Conservation (phyloP, 1,140 invertebrate genomes). For the Drosophila suzukii region DNA sequence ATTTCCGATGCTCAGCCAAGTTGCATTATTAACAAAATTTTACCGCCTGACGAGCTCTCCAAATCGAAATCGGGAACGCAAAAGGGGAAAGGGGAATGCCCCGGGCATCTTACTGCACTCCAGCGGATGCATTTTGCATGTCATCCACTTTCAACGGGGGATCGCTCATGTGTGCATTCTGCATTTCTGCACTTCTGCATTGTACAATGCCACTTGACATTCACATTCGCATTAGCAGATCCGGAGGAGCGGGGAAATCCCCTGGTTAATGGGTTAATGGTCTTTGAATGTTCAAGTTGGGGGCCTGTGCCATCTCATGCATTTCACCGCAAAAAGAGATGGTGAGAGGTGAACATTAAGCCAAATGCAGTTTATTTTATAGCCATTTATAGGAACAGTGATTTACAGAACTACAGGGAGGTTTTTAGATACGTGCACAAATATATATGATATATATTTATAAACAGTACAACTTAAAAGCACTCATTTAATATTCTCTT, state of each 20-base stretch:
- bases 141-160: slow-evolving; percentile 41
- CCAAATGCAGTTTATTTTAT: background rate
- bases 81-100: slow-evolving; percentile 7
- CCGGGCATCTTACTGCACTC: slow-evolving; percentile 61
- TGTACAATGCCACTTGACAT: slow-evolving; percentile 68
- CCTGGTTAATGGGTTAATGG: slow-evolving; percentile 42
- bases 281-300: slow-evolving; percentile 35
- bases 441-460: no score
- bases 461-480: background rate
- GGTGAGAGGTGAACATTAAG: background rate
- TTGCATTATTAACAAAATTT: slow-evolving; percentile 55
- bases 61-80: slow-evolving; percentile 8
- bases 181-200: slow-evolving; percentile 25
- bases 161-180: slow-evolving; percentile 64
- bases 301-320: slow-evolving; percentile 14
- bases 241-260: slow-evolving; percentile 1
- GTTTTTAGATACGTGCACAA: background rate
- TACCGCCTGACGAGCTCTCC: slow-evolving; percentile 57
- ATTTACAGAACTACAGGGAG: background rate
- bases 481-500: background rate
- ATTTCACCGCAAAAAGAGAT: slow-evolving; percentile 9
- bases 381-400: background rate
- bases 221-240: slow-evolving; percentile 39
- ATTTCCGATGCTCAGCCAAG: slow-evolving; percentile 49
- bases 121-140: slow-evolving; percentile 59